These are phyloP conservation scores for Scolopax rusticola DNA, from an alignment of 2,797 vertebrate species.

Conservation along the genomic window DNA sequence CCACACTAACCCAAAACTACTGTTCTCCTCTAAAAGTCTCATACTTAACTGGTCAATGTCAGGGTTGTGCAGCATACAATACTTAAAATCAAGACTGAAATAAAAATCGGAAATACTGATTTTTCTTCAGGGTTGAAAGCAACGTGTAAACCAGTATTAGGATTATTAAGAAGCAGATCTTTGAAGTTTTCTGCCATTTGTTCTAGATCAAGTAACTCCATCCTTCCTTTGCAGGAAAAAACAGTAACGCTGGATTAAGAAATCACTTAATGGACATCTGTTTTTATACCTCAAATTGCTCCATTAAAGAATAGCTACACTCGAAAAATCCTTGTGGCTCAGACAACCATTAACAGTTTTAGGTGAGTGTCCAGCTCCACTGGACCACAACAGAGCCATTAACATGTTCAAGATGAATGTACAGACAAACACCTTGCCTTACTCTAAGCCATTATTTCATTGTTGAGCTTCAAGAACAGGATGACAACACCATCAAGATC, in stretches of 20 bases:
- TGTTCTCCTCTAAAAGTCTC: background rate
- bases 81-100: background rate
- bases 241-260: background rate
- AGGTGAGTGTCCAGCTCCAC: background rate
- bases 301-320: background rate
- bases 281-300: background rate
- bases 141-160: background rate
- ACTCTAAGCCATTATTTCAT: background rate
- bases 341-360: background rate
- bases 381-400: background rate
- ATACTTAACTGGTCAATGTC: background rate
- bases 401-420: fast-evolving
- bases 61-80: background rate
- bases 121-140: background rate
- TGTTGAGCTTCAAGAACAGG: background rate
- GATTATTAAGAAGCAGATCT: background rate
- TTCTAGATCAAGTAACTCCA: background rate
- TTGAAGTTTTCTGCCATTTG: background rate
- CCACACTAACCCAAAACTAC: background rate
- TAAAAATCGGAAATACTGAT: background rate
- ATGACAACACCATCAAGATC: background rate
- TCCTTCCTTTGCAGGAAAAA: background rate
- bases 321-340: background rate
- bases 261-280: background rate
- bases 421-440: background rate